phyloP scores from a whole-genome alignment of 2,113 vertebrate species.

The Tympanuchus pallidicinctus region DNA sequence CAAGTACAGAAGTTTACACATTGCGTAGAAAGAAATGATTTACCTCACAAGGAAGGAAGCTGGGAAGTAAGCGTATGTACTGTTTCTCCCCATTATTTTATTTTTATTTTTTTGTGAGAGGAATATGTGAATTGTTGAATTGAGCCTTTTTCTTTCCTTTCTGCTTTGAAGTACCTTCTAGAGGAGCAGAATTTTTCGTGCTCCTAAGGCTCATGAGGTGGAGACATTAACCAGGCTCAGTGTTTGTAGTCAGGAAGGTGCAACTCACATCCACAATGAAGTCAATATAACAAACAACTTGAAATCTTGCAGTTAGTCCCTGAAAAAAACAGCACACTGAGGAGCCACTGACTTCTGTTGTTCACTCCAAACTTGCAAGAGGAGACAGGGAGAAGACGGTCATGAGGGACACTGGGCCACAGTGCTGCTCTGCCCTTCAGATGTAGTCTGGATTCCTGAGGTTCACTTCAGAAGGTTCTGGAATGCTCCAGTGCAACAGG shows the following conservation, averaged over 20 bases:
- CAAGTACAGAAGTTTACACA: neutral
- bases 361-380: constrained; percentile 36
- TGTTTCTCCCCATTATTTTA: neutral
- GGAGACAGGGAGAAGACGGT: neutral
- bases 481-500: neutral
- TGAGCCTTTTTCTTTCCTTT: neutral
- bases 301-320: constrained; percentile 49
- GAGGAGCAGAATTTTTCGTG: neutral
- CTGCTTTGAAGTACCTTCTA: neutral
- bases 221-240: neutral
- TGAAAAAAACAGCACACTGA: neutral
- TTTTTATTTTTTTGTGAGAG: neutral
- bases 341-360: neutral
- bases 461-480: neutral
- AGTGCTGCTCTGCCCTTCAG: neutral
- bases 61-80: neutral
- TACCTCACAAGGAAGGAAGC: neutral
- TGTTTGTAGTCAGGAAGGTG: constrained; percentile 10
- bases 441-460: neutral
- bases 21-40: neutral
- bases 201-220: neutral
- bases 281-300: constrained; percentile 46
- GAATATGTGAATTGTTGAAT: neutral
- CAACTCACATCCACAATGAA: constrained; percentile 42
- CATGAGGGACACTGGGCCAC: neutral